These are phyloP conservation scores for Drosophila recens DNA, from an alignment of 2,888 invertebrate species.

Conservation along the genomic window DNA sequence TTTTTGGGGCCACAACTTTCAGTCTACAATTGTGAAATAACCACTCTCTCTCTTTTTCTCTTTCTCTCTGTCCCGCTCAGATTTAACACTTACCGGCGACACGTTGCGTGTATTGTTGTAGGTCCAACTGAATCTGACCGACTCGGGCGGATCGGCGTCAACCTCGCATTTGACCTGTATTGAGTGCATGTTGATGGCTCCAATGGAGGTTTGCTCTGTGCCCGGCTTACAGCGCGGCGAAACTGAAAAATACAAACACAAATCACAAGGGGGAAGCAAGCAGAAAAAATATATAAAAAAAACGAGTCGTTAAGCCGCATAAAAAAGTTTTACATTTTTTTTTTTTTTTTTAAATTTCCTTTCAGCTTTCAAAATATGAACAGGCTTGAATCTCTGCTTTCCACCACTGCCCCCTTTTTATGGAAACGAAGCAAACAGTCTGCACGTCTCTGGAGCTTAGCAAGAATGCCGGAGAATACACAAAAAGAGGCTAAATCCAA, in stretches of 20 bases:
- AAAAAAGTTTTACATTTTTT: constrained; percentile 30
- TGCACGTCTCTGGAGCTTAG: constrained; percentile 39
- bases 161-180: constrained; percentile 92
- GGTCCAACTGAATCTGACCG: constrained; percentile 93
- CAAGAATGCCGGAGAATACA: constrained; percentile 29
- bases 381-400: not conserved
- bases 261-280: constrained; percentile 29
- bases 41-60: too few species aligned
- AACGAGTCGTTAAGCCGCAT: constrained; percentile 44
- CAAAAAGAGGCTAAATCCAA: constrained; percentile 47
- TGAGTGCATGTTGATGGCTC: constrained; percentile 90
- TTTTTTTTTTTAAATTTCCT: constrained; percentile 12
- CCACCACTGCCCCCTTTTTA: not conserved
- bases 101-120: constrained; percentile 93
- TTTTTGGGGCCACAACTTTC: constrained; percentile 3
- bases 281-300: constrained; percentile 19
- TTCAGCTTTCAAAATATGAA: constrained; percentile 33
- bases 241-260: constrained; percentile 86
- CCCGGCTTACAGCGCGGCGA: constrained; percentile 92
- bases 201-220: constrained; percentile 89
- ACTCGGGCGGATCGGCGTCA: constrained; percentile 90
- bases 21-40: constrained; percentile 10
- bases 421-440: constrained; percentile 26
- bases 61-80: too few species aligned
- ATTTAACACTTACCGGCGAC: constrained; percentile 87